phyloP scores from a whole-genome alignment of 2,888 invertebrate species.

The Andrena hattorfiana region DNA sequence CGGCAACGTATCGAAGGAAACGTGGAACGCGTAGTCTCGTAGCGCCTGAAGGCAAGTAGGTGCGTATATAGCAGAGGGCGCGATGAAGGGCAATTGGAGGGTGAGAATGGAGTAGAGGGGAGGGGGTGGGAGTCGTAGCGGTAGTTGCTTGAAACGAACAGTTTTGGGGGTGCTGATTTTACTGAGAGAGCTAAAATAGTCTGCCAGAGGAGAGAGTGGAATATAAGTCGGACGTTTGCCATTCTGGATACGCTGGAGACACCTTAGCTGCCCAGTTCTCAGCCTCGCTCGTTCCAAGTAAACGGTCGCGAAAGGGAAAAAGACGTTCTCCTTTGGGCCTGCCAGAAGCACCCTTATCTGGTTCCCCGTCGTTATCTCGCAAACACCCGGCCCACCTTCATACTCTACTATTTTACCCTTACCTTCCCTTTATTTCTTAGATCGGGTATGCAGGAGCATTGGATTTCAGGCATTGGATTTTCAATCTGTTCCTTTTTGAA shows the following conservation, averaged over 20 bases:
- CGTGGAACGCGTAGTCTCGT: not conserved
- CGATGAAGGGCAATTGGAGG: not conserved
- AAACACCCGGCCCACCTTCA: constrained; percentile 39
- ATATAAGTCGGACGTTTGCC: constrained; percentile 57
- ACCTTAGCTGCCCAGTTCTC: constrained; percentile 46
- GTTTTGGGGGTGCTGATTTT: not conserved
- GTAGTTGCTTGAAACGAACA: not conserved
- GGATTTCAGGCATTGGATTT: not conserved
- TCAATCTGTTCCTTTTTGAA: not conserved
- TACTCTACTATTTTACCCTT: constrained; percentile 20
- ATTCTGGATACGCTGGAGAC: constrained; percentile 54
- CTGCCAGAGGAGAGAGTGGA: constrained; percentile 21
- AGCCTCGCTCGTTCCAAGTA: constrained; percentile 66
- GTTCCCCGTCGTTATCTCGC: constrained; percentile 55
- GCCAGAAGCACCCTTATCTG: constrained; percentile 60
- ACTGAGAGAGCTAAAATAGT: constrained; percentile 48
- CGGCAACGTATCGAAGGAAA: not conserved
- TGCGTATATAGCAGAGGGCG: not conserved
- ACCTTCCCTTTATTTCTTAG: not conserved
- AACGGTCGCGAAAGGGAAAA: constrained; percentile 53
- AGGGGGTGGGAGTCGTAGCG: not conserved
- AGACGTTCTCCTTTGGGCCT: constrained; percentile 57
- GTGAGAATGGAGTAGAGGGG: constrained; percentile 2
- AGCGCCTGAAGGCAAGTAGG: not conserved
- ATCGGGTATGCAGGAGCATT: not conserved